A percentile compares a stretch with the other conserved stretches of the same genome.
Conservation (phyloP, 35 echinoderm and acorn worm genomes). For the Ophiothrix spiculata region DNA sequence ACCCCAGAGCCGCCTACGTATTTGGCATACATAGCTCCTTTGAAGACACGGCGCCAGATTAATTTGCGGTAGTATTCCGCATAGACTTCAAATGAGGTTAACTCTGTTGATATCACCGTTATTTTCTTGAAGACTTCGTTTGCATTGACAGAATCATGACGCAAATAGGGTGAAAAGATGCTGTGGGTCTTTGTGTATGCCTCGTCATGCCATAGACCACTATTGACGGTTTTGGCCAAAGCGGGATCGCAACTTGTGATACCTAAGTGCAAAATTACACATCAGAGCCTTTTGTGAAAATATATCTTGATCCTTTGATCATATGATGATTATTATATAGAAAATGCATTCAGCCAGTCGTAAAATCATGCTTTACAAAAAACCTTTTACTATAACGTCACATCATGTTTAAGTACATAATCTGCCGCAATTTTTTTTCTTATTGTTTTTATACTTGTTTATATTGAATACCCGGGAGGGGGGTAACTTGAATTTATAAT, state of each 20-base stretch:
- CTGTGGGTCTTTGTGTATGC: slow-evolving; percentile 12
- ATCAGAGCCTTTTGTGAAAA: too few species aligned
- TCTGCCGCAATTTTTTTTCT: too few species aligned
- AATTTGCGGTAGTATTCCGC: slow-evolving; percentile 16
- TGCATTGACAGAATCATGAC: slow-evolving; percentile 2
- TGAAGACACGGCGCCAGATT: slow-evolving; percentile 26
- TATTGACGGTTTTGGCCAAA: neutral
- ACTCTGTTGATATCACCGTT: slow-evolving; percentile 1
- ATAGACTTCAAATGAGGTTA: slow-evolving; percentile 1
- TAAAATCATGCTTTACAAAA: too few species aligned
- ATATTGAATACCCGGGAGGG: too few species aligned
- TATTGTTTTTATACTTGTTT: too few species aligned
- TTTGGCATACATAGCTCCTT: neutral
- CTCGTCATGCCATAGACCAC: slow-evolving; percentile 23
- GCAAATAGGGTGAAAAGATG: slow-evolving; percentile 23
- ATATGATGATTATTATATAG: too few species aligned
- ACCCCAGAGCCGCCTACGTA: neutral
- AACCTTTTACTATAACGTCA: too few species aligned
- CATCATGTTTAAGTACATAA: too few species aligned
- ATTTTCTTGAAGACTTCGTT: slow-evolving; percentile 13
- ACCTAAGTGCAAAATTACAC: too few species aligned
- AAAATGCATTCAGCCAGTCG: too few species aligned
- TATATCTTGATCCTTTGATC: too few species aligned
- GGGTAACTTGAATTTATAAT: too few species aligned
- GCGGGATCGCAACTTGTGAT: slow-evolving; percentile 9